A percentile compares a stretch with the other conserved stretches of the same genome.
These are phyloP conservation scores for Eulemur mongoz DNA, from an alignment of 2,797 vertebrate genomes.

Conservation along the genomic window DNA sequence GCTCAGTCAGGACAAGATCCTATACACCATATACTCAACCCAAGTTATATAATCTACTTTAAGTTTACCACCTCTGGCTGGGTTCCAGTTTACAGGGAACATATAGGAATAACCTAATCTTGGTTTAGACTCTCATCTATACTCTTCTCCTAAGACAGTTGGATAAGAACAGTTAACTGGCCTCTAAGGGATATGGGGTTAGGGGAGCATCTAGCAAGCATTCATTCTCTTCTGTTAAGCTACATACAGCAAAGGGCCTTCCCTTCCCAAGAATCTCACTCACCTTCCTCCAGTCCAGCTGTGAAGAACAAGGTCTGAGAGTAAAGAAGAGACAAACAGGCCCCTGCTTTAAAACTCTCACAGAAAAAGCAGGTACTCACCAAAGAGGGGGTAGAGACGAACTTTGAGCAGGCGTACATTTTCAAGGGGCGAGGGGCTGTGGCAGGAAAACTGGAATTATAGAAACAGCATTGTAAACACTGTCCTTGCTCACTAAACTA, in stretches of 20 bases:
- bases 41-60: neutral
- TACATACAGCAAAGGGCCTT: neutral
- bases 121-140: neutral
- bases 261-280: neutral
- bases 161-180: neutral
- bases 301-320: neutral
- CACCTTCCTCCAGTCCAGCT: neutral
- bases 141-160: neutral
- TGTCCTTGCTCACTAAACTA: constrained; percentile 15
- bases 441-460: constrained; percentile 75
- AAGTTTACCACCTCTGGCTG: neutral
- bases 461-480: constrained; percentile 48
- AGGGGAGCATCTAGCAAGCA: neutral
- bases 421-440: constrained; percentile 62
- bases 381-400: constrained; percentile 79
- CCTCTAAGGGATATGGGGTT: neutral
- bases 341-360: neutral
- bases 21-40: neutral
- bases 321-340: neutral
- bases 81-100: neutral
- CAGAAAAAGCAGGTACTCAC: constrained; percentile 81
- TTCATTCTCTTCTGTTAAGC: neutral
- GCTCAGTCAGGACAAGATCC: constrained; percentile 27
- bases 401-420: constrained; percentile 85
- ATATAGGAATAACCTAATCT: neutral